These are phyloP conservation scores for Limanda limanda DNA, from an alignment of 2,113 vertebrate species.

Conservation along the genomic window DNA sequence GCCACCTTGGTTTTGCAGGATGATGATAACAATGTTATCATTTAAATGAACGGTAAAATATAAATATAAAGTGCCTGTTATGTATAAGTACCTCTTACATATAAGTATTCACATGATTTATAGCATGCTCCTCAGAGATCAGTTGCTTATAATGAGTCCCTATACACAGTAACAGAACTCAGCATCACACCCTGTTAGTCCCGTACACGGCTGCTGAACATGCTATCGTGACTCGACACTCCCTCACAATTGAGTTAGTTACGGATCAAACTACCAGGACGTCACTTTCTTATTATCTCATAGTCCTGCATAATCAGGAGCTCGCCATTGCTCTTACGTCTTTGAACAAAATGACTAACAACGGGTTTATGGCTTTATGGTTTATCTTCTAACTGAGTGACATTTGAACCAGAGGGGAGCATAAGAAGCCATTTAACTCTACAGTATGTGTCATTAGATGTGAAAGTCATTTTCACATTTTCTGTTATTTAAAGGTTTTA, in stretches of 20 bases:
- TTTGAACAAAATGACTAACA: too few relatives aligned
- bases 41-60: neutral
- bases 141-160: neutral
- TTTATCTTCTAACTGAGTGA: neutral
- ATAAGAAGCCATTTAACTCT: neutral
- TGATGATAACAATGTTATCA: constrained; percentile 1
- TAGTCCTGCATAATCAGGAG: neutral
- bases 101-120: neutral
- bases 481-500: neutral
- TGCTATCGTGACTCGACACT: constrained; percentile 17
- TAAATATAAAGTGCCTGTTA: neutral
- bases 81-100: too few relatives aligned
- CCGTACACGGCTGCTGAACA: constrained; percentile 19
- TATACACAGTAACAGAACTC: neutral
- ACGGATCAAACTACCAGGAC: constrained; percentile 16
- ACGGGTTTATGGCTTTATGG: constrained; percentile 22
- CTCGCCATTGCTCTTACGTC: neutral
- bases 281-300: neutral
- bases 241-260: constrained; percentile 18
- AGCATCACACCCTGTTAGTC: constrained; percentile 30
- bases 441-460: constrained; percentile 22
- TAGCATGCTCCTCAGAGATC: neutral
- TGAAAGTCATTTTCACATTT: neutral
- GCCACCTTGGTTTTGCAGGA: neutral
- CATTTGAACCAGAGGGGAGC: constrained; percentile 43